Evolutionary conservation across 2,113 vertebrate species (phyloP), one percentile per base, ranked within the genome.

Genomic region (Periophthalmus modestus): DNA sequence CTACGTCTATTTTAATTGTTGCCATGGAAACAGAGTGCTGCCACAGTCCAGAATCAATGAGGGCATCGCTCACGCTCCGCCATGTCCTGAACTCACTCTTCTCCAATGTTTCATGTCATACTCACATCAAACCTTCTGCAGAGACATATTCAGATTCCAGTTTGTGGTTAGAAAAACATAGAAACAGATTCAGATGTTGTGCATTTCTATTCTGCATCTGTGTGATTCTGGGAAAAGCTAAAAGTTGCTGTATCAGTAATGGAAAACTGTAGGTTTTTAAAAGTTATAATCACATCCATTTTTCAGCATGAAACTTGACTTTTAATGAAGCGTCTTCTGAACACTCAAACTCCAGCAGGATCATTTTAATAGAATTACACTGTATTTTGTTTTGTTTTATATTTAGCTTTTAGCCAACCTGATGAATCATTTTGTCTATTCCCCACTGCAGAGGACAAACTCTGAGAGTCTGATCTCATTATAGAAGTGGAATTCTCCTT

Each of bases 21-120:
- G 89, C 92, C 88, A 94, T 94, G 92, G 94, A 93, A 94, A 94
- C 93, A 91, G 93, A 93, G 93, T 91, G 89, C 89, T 91, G 88
- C 87, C 86, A 88, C 90, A 92, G 89, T 92, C 88, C 86, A 92
- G 87, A 93, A 92, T 93, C 89, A 92, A 91, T 86, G 87, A 87
- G 87, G 85, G 79, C 87, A 87, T 83, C 76, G 77, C 68, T 88
- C 73, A 79, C 74, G 74, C 77, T 77, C 74, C 52, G 71, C 70
- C 77, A 59, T 68, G 63, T 76, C 36, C 55, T 43, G 47, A 54
- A 39, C 75, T 75, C 57, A 77, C 61, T 77, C 61, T 81, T 50
- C 48, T 24, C 79, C 63, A 48, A 55, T 6, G 18, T 73, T 71
- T 75, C 66, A 23, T 55, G 66, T 52, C 68, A 52, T 59, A 68